Evolutionary conservation across 2,797 vertebrate species (phyloP), one percentile per base, ranked within the genome.

Genomic region (Hippocampus kuda): DNA sequence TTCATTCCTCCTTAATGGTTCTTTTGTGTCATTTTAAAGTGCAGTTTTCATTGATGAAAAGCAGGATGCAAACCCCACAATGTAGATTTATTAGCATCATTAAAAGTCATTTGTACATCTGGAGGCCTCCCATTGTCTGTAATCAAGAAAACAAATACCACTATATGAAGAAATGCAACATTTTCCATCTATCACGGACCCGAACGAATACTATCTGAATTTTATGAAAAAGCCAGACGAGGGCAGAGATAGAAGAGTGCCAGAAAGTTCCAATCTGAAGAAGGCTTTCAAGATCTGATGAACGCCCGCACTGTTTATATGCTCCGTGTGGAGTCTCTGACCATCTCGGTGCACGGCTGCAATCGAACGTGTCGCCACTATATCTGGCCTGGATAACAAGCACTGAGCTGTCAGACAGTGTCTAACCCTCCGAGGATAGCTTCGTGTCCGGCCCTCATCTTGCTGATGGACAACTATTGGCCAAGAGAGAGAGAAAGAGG

Each of bases 381-480:
- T 86, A 74, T 86, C 80, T 69, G 70, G 69, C 72, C 71, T 46
- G 72, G 86, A 83, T 89, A 90, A 89, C 75, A 77, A 90, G 87
- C 79, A 24, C 66, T 76, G 72, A 83, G 73, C 82, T 87, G 85
- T 86, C 81, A 84, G 81, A 80, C 74, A 75, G 72, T 68, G 68
- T 62, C 73, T 85, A 82, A 88, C 83, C 84, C 77, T 75, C 72
- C 56, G 72, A 76, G 63, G 79, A 73, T n/a, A 75, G 67, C 57
- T 63, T 56, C 68, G 69, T 76, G 76, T 77, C 74, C 73, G 71
- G 69, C 53, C 53, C 71, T 77, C 72, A 30, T 78, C 78, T 61
- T 65, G 71, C 69, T 84, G 84, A 87, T 66, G 83, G 85, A 85
- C 82, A 85, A 76, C 74, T 70, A 68, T 70, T 75, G 30, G 57